Percentiles rank a stretch among this genome's conserved stretches.
These are phyloP conservation scores for Exaiptasia diaphana DNA, from an alignment of 64 coral and sea anemone species.

Conservation along the genomic window DNA sequence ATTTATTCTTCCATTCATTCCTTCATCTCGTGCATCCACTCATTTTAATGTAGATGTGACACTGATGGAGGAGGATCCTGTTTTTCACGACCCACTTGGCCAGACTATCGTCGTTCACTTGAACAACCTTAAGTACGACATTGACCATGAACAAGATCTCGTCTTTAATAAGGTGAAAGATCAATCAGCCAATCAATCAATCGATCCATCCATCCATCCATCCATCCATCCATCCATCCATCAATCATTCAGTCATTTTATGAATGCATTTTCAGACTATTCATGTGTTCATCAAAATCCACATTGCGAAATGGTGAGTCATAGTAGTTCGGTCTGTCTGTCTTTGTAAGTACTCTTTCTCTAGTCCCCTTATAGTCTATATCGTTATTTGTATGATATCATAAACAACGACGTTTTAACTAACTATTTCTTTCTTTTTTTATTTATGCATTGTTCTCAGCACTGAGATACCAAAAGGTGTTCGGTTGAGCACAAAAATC, in stretches of 20 bases:
- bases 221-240: too few relatives aligned
- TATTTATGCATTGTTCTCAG: not conserved
- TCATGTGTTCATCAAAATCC: too few relatives aligned
- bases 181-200: not conserved
- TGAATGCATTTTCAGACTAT: too few relatives aligned
- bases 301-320: too few relatives aligned
- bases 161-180: not conserved
- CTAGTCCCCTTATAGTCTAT: too few relatives aligned
- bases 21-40: not conserved
- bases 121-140: not conserved
- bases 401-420: not conserved
- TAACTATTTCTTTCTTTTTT: not conserved
- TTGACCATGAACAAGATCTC: not conserved
- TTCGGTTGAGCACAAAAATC: constrained; percentile 35
- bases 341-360: too few relatives aligned
- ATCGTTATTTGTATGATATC: too few relatives aligned
- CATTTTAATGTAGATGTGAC: not conserved
- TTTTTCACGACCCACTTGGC: not conserved
- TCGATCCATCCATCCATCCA: too few relatives aligned
- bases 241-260: too few relatives aligned
- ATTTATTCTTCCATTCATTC: not conserved
- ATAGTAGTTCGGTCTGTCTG: too few relatives aligned
- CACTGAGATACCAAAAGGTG: not conserved
- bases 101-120: not conserved
- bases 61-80: not conserved